Conservation (phyloP, 2,113 vertebrate genomes). For the Aviceda subcristata region DNA sequence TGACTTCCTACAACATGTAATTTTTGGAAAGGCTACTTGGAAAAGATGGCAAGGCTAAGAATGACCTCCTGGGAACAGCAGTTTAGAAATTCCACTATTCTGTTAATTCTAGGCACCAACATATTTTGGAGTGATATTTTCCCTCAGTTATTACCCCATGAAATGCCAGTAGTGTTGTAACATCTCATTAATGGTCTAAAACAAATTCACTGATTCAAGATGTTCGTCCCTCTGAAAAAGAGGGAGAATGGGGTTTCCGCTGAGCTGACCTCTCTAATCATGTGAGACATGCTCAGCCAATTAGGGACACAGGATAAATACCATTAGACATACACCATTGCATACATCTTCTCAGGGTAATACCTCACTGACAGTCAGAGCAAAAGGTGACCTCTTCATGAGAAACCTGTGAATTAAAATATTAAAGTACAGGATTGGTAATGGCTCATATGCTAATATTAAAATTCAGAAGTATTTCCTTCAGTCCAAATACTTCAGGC, state of each 20-base stretch:
- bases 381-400: neutral
- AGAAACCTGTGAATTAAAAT: neutral
- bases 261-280: neutral
- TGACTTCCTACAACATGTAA: neutral
- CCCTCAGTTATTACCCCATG: neutral
- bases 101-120: neutral
- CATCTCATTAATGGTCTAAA: neutral
- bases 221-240: neutral
- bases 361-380: neutral
- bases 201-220: neutral
- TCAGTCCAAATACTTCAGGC: neutral
- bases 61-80: neutral
- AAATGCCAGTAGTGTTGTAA: neutral
- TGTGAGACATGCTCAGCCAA: neutral
- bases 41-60: neutral
- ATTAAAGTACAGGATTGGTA: neutral
- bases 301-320: neutral
- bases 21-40: neutral
- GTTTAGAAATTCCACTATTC: neutral
- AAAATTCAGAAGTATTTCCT: neutral
- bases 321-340: neutral
- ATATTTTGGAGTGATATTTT: neutral
- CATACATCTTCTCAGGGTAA: neutral
- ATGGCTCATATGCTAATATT: neutral
- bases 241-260: neutral